Conservation (phyloP, 2,113 vertebrate genomes). For the Poeciliopsis occidentalis region DNA sequence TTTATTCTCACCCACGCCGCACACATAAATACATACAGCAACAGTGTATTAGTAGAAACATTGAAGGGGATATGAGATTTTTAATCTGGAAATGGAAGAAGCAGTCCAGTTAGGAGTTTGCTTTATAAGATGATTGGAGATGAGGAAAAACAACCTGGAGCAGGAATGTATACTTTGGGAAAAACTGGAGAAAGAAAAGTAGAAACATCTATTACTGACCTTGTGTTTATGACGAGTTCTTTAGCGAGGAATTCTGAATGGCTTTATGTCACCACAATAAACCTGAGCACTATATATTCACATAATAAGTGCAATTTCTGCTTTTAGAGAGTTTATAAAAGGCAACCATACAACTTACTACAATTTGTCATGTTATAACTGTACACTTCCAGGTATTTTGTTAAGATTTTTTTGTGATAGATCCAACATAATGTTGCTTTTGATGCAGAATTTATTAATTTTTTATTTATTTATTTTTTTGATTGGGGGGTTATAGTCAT, state of each 20-base stretch:
- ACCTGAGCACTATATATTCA: background rate
- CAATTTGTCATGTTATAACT: too few relatives aligned
- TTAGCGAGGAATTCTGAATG: too few relatives aligned
- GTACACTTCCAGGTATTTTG: too few relatives aligned
- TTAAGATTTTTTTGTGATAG: background rate
- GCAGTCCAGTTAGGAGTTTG: too few relatives aligned
- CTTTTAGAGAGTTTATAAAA: background rate
- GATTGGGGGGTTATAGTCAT: too few relatives aligned
- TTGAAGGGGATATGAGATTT: background rate
- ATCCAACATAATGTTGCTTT: background rate
- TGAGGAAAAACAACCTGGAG: too few relatives aligned
- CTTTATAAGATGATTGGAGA: background rate
- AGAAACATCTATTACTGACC: too few relatives aligned
- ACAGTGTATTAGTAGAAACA: background rate
- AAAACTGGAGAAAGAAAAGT: too few relatives aligned
- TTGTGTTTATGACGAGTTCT: too few relatives aligned
- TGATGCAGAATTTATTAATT: background rate
- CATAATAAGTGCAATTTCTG: background rate
- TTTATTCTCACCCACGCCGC: background rate
- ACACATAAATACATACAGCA: constrained; percentile 4
- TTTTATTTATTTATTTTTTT: background rate
- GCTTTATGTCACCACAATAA: background rate
- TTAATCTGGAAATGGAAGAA: background rate
- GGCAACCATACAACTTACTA: background rate
- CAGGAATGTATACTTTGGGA: too few relatives aligned